Base-by-base conservation (phyloP, 2,113 vertebrate species). In the Osmerus mordax region DNA sequence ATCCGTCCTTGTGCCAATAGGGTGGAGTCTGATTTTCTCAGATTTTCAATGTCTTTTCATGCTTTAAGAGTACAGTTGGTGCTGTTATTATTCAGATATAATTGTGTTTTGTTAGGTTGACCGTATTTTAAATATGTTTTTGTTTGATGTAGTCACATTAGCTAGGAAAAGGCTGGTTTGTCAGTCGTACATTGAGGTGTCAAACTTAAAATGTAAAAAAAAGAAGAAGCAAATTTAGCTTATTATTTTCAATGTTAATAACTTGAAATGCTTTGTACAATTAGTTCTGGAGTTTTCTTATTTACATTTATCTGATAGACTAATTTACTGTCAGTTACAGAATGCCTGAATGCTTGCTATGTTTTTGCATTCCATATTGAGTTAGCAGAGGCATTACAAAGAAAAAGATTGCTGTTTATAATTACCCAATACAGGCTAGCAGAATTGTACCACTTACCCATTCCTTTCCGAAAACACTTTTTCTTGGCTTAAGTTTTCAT, bases 301-400 rank as follows among this genome's bases (percentile, higher is more conserved):
- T 86, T 89, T 90, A 85, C 59, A 84, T 73, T 70, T 87, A 85
- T 70, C 74, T 80, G 71, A 81, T 72, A 79, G 21, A 52, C 70
- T 67, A 75, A 85, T 85, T 83, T 63, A 71, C 62, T 81, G 52
- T 41, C 25, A 55, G 65, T 65, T 41, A 62, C 32, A 52, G n/a
- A 77, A 81, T 87, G 76, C 83, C 80, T 82, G 79, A 69, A 82
- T 80, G 75, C 80, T 77, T 73, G 79, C 74, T 81, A 65, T 78
- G 82, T 81, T 76, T 41, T 75, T 76, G 77, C 87, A 72, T 87
- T 89, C 85, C 84, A 55, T 67, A 85, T 87, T 80, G 82, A 70
- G 71, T 84, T 74, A 53, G 70, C 19, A 83, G 76, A 82, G 68
- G 69, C 64, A 25, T 80, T 73, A 72, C 64, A 36, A 68, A 76